Base-by-base conservation (phyloP, 2,888 invertebrate species). In the Drosophila lacicola region DNA sequence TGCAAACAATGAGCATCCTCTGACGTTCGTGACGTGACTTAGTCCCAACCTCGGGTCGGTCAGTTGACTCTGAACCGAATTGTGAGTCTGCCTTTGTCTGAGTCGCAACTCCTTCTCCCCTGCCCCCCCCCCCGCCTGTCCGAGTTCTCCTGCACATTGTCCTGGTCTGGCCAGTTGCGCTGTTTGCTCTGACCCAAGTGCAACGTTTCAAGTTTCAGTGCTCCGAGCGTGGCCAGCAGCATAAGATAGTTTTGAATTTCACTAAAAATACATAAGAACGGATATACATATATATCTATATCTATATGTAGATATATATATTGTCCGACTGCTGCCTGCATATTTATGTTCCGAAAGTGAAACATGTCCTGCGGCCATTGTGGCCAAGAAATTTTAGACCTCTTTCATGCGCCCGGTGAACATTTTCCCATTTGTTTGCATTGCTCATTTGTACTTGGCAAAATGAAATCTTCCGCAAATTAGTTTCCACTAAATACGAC, bases 231-330 rank as follows among this genome's bases (percentile, higher is more conserved):
- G 46, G 75, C 46, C 44, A 61, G 55, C 45, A 70, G 75, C 84
- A 85, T 76, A 68, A 70, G 82, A 72, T 70, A 84, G 88, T 83
- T 87, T 83, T 77, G 72, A 76, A 75, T 83, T 83, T 84, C 88
- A 79, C 74, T 85, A 68, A 60, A 74, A 74, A 81, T 66, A 81
- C 58, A 74, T 62, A 66, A 50, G 50, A 42, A 66, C 42, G 50
- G 39, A 54, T 49, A 56, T 46, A 53, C 42, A 50, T 39, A 64
- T 19, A 44, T 57, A 61, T 64, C 62, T 49, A 50, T 47, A 71
- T 46, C 44, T 50, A 57, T 4, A 60, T 13, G 44, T 29, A 17
- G 1, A 50, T 51, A 25, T 54, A 54, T 42, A 44, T 45, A 46
- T 25, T 45, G 49, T 57, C 55, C 41, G 11, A 45, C 65, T 55